phyloP scores from a whole-genome alignment of 1,140 invertebrate species.

The Drosophila mojavensis region DNA sequence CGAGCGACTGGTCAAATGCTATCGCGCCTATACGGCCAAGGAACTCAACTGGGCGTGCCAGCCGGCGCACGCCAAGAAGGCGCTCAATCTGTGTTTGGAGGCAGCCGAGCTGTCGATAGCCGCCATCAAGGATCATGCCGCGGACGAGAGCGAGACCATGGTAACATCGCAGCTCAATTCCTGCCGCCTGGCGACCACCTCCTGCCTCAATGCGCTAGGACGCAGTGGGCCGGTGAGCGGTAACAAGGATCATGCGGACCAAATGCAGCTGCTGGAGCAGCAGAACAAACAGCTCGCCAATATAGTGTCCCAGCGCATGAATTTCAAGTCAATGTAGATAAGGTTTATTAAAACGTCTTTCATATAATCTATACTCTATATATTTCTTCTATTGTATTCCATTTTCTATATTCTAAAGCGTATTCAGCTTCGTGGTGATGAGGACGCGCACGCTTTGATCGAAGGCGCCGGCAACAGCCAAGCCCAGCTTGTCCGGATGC shows the following conservation, averaged over 20 bases:
- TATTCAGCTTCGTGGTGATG: slow-evolving; percentile 95
- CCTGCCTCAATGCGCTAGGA: slow-evolving; percentile 66
- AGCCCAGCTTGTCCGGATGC: slow-evolving; percentile 94
- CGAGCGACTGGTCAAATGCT: slow-evolving; percentile 87
- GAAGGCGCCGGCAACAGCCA: slow-evolving; percentile 95
- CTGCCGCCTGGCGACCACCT: slow-evolving; percentile 86
- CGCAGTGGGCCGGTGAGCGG: slow-evolving; percentile 54
- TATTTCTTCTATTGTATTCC: background rate
- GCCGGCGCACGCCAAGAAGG: slow-evolving; percentile 84
- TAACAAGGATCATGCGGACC: slow-evolving; percentile 47
- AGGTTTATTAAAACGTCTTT: slow-evolving; percentile 11
- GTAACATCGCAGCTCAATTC: slow-evolving; percentile 86
- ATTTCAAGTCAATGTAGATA: slow-evolving; percentile 28
- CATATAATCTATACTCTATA: background rate
- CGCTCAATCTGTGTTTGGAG: slow-evolving; percentile 84
- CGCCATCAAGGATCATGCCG: slow-evolving; percentile 65
- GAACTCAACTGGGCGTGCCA: slow-evolving; percentile 86
- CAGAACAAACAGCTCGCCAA: slow-evolving; percentile 43
- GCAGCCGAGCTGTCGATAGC: slow-evolving; percentile 83
- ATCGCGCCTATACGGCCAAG: slow-evolving; percentile 86
- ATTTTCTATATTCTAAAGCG: slow-evolving; percentile 53
- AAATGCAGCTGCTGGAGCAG: slow-evolving; percentile 50
- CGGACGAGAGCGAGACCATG: slow-evolving; percentile 58
- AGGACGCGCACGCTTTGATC: slow-evolving; percentile 96
- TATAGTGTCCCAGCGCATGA: slow-evolving; percentile 64